Percentiles rank a stretch among this genome's conserved stretches.
Conservation (phyloP, 2,797 vertebrate species). For the Prionace glauca region DNA sequence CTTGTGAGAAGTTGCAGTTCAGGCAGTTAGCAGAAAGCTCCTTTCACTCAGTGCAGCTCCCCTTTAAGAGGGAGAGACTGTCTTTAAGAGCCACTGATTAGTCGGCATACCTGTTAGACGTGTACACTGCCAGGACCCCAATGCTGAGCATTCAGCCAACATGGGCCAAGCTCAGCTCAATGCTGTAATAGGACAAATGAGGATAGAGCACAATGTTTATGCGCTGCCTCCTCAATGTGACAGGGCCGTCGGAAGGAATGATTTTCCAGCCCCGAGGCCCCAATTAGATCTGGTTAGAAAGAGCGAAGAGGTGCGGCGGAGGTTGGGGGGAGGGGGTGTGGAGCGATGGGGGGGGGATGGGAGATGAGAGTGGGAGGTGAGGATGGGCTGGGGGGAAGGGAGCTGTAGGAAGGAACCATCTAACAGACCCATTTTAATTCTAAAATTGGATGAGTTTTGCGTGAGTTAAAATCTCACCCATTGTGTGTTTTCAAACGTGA, state of each 20-base stretch:
- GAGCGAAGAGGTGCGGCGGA: background rate
- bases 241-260: background rate
- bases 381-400: too few relatives aligned
- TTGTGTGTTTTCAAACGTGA: background rate
- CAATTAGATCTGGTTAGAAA: background rate
- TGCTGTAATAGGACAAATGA: background rate
- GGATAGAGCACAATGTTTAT: background rate
- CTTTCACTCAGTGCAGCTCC: background rate
- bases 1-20: too few relatives aligned
- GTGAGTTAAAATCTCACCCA: background rate
- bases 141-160: background rate
- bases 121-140: background rate
- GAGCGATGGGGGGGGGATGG: too few relatives aligned
- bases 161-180: background rate
- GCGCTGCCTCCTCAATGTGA: background rate
- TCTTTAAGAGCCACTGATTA: background rate
- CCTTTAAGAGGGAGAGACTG: background rate
- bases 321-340: too few relatives aligned
- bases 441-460: background rate
- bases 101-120: background rate
- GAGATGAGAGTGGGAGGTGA: too few relatives aligned
- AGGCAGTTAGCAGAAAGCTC: background rate
- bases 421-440: background rate
- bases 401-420: background rate
- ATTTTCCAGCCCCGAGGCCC: background rate